Evolutionary conservation across 2,113 vertebrate species (phyloP).

Genomic region (Vulpes ferrilata): DNA sequence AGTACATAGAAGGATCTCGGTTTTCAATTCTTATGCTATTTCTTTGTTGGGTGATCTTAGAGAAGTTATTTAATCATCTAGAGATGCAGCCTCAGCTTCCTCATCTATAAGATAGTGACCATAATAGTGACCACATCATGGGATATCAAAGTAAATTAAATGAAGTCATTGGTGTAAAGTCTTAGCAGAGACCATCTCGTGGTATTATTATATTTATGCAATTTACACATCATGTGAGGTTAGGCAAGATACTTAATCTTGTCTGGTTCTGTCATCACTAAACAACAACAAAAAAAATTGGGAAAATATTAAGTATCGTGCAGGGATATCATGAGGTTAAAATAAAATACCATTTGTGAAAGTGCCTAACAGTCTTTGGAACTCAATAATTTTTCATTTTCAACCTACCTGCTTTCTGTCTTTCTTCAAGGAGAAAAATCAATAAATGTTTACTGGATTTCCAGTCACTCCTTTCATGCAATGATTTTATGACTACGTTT

Average conservation of each 20-base stretch:
- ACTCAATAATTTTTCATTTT: conserved; percentile 55
- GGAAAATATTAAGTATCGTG: background rate
- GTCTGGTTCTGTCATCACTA: background rate
- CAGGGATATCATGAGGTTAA: background rate
- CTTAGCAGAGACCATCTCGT: background rate
- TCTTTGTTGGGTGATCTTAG: background rate
- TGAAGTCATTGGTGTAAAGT: background rate
- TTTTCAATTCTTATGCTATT: background rate
- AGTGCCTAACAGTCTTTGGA: background rate
- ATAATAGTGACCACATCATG: background rate
- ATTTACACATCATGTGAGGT: background rate
- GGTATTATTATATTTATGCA: background rate
- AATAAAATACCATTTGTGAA: conserved; percentile 17
- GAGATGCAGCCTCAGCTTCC: background rate
- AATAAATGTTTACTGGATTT: conserved; percentile 52
- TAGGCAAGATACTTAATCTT: background rate
- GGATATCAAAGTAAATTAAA: background rate
- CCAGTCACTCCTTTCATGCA: conserved; percentile 38
- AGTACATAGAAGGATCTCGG: background rate
- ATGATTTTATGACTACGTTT: conserved; percentile 66
- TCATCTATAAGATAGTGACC: background rate
- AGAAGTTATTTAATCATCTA: background rate
- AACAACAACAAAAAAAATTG: background rate
- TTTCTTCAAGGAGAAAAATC: conserved; percentile 46
- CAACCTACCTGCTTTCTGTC: background rate